Evolutionary conservation across 1,140 invertebrate species (phyloP), one percentile per base, ranked within the genome.

Genomic region (Whitmania pigra): DNA sequence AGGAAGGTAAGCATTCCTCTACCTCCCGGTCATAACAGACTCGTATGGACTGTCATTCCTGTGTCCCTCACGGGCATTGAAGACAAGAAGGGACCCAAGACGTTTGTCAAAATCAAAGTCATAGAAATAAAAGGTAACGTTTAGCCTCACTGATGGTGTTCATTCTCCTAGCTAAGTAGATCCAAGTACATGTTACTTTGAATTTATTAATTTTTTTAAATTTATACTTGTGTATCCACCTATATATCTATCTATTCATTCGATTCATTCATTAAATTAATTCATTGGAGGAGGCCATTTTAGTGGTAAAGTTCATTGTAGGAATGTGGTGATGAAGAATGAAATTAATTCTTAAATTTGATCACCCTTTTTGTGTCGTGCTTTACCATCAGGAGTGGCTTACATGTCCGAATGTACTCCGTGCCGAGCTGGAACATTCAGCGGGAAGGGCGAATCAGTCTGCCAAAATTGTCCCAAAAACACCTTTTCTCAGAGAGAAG

Each of bases 331-430:
- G 31, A 36, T 36, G 6, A 36, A 36, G 31, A 36, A 36, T 36
- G 31, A 36, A 36, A 36, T 3, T 36, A 36, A 36, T 36, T 6
- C n/a, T n/a, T n/a, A n/a, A n/a, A n/a, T n/a, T n/a, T n/a, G n/a
- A n/a, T n/a, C n/a, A n/a, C 31, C 31, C 2, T 36, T 36, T 36
- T 36, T 36, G 6, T 36, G 31, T 36, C 31, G 20, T 70, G 17
- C 40, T 66, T 27, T 55, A 63, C 22, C 15, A 5, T 18, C 55
- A 86, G 86, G 87, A 66, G 82, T 88, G 29, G 86, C 86, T 11
- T 87, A 84, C 75, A 85, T 86, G 20, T 86, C 86, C 0, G 82
- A 84, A 72, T 88, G 87, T 77, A 82, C 81, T 18, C 81, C 82
- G 53, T 88, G 87, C 77, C 80, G 80, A 27, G 78, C 82, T 22